Evolutionary conservation across 2,797 vertebrate species (phyloP).

Genomic region (Argyrosomus regius): DNA sequence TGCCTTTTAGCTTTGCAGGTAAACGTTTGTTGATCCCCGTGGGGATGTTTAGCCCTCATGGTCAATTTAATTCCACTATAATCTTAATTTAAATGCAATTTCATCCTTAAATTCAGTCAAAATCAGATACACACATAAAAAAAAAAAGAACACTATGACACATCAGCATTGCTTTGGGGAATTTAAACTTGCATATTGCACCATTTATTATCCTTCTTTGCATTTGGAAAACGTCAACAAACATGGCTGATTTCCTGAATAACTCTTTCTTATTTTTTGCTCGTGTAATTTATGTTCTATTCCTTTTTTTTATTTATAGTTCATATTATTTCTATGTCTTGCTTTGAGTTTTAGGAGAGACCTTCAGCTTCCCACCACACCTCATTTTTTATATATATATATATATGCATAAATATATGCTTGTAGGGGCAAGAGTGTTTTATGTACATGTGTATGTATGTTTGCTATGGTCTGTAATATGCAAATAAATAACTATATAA

Average conservation of each 20-base stretch:
- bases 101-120: neutral
- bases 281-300: neutral
- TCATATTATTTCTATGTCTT: neutral
- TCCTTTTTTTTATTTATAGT: neutral
- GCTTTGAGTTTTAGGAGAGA: neutral
- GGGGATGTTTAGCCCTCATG: neutral
- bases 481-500: neutral
- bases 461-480: neutral
- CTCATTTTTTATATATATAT: neutral
- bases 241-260: too few species aligned
- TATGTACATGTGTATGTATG: neutral
- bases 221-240: slow-evolving; percentile 6
- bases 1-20: slow-evolving; percentile 57
- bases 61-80: neutral
- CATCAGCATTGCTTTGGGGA: neutral
- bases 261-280: neutral
- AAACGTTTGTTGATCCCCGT: neutral
- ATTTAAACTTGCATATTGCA: neutral
- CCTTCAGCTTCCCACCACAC: neutral
- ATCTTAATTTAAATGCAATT: neutral
- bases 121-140: neutral
- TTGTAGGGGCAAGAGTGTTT: neutral
- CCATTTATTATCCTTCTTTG: neutral
- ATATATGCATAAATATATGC: neutral
- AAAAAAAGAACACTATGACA: neutral